Conservation (phyloP, 2,797 vertebrate species). For the Uromys caudimaculatus region DNA sequence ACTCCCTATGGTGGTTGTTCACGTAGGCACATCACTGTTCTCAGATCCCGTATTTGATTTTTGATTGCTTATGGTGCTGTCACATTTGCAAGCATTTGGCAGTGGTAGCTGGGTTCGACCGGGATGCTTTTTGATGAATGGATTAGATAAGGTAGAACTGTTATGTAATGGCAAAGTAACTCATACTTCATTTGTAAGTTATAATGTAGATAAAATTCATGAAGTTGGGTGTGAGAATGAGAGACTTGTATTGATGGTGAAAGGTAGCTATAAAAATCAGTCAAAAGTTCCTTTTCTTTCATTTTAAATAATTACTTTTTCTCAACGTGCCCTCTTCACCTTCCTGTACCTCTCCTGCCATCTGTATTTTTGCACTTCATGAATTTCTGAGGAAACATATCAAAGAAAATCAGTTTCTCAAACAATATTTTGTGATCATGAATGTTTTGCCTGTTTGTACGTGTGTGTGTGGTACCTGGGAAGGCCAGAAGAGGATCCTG, state of each 20-base stretch:
- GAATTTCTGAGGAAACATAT: constrained; percentile 47
- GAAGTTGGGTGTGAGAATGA: neutral
- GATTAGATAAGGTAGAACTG: neutral
- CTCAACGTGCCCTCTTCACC: neutral
- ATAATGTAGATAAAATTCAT: neutral
- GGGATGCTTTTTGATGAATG: neutral
- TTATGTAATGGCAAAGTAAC: neutral
- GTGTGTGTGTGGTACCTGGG: neutral
- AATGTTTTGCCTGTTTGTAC: neutral
- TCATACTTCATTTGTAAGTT: constrained; percentile 27
- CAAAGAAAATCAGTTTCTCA: constrained; percentile 14
- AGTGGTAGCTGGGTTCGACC: neutral
- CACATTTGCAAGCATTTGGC: neutral
- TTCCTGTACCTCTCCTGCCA: neutral
- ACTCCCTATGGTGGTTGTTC: neutral
- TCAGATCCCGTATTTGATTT: neutral
- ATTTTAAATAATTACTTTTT: constrained; percentile 31
- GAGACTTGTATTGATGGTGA: neutral
- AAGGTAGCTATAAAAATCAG: neutral
- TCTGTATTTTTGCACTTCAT: constrained; percentile 24
- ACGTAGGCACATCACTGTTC: neutral
- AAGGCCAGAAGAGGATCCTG: neutral
- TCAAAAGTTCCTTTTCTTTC: neutral
- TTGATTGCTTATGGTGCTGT: neutral
- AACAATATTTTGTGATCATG: neutral